phyloP scores from a whole-genome alignment of 2,113 vertebrate genomes.

The Setophaga kirtlandii region DNA sequence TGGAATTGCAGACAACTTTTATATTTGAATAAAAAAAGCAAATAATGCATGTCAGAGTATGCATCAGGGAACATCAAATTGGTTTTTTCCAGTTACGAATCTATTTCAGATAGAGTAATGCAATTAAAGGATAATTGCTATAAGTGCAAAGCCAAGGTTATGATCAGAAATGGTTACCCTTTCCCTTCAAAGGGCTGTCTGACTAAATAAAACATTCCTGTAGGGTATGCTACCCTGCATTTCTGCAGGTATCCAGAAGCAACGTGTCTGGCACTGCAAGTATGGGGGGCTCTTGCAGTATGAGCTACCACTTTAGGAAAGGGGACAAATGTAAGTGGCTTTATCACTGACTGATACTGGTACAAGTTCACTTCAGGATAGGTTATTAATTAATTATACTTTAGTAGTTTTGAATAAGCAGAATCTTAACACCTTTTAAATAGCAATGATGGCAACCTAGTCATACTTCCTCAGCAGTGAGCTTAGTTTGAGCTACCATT shows the following conservation, averaged over 20 bases:
- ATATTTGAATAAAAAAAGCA: slow-evolving; percentile 91
- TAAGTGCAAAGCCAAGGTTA: slow-evolving; percentile 80
- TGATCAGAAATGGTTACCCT: slow-evolving; percentile 77
- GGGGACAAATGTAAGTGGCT: not conserved
- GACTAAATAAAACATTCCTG: slow-evolving; percentile 70
- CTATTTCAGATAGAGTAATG: slow-evolving; percentile 80
- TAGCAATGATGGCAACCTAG: slow-evolving; percentile 29
- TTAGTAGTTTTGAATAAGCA: slow-evolving; percentile 59
- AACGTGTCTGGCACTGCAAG: not conserved
- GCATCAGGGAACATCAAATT: slow-evolving; percentile 74
- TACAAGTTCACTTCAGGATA: slow-evolving; percentile 60
- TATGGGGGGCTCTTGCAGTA: not conserved
- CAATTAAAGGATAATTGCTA: slow-evolving; percentile 84
- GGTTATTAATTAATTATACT: slow-evolving; percentile 58
- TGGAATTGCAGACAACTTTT: slow-evolving; percentile 85
- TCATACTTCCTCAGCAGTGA: slow-evolving; percentile 56
- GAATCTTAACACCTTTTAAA: slow-evolving; percentile 58
- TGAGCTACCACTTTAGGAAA: not conserved
- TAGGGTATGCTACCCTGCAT: slow-evolving; percentile 53
- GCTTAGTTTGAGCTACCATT: slow-evolving; percentile 58
- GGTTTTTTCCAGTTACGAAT: slow-evolving; percentile 78
- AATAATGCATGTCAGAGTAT: slow-evolving; percentile 74
- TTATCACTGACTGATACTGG: slow-evolving; percentile 47
- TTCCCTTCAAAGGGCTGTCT: slow-evolving; percentile 72
- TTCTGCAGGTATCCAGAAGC: slow-evolving; percentile 37